Evolutionary conservation across 2,113 vertebrate genomes (phyloP).

Genomic region (Alectura lathami): DNA sequence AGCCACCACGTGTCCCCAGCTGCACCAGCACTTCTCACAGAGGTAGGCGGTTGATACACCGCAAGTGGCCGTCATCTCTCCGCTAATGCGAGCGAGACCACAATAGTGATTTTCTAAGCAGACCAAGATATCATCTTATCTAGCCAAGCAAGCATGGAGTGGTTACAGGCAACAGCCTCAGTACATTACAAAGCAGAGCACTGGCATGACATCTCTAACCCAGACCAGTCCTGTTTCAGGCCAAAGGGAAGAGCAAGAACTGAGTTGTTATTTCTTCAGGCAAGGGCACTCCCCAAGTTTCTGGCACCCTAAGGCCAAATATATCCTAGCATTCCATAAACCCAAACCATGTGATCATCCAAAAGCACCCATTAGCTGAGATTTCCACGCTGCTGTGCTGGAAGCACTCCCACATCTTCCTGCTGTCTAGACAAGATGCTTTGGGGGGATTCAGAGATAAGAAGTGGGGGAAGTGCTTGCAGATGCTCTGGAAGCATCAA

Average conservation of each 20-base stretch:
- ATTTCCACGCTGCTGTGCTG: not conserved
- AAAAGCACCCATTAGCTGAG: not conserved
- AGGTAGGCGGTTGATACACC: not conserved
- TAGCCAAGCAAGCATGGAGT: not conserved
- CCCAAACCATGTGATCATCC: not conserved
- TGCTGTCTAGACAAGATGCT: accelerated
- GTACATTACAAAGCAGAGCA: not conserved
- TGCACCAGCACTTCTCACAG: not conserved
- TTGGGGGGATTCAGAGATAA: not conserved
- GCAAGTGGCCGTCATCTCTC: accelerated
- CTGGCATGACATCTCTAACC: not conserved
- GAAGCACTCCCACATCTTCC: not conserved
- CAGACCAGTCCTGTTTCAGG: not conserved
- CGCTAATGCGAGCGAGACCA: not conserved
- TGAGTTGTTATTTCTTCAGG: not conserved
- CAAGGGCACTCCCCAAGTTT: not conserved
- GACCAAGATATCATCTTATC: not conserved
- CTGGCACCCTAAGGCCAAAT: not conserved
- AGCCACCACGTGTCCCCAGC: not conserved
- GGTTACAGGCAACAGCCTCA: not conserved
- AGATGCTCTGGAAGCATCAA: not conserved
- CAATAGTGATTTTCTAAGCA: not conserved
- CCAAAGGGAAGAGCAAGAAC: not conserved
- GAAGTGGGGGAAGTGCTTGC: not conserved
- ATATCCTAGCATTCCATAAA: not conserved